phyloP scores from a whole-genome alignment of 2,113 vertebrate species.

The Ahaetulla prasina region DNA sequence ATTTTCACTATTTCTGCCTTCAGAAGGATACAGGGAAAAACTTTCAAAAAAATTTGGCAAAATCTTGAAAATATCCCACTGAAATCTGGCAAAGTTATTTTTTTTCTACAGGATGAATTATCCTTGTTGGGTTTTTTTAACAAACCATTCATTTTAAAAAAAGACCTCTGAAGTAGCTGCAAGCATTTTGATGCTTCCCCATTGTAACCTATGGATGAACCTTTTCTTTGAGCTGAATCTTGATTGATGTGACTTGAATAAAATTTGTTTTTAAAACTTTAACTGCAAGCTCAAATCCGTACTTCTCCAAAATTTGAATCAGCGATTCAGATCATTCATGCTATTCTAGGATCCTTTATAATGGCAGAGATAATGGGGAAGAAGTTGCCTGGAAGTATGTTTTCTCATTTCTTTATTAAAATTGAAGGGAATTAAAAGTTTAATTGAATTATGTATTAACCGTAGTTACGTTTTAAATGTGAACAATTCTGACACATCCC shows the following conservation, averaged over 20 bases:
- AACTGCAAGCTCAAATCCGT: not conserved
- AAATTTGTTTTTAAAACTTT: not conserved
- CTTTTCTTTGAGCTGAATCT: not conserved
- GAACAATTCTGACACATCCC: not conserved
- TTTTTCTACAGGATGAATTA: not conserved
- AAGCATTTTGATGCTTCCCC: not conserved
- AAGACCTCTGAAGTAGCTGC: not conserved
- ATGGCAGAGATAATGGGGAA: not conserved
- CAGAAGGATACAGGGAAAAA: not conserved
- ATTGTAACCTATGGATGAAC: not conserved
- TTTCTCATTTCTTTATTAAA: not conserved
- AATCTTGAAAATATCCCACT: not conserved
- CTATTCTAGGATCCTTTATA: not conserved
- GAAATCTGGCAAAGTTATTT: not conserved
- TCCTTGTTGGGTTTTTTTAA: fast-evolving
- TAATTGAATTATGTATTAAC: not conserved
- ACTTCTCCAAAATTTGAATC: not conserved
- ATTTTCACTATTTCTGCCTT: not conserved
- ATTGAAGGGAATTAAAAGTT: not conserved
- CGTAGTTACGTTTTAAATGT: not conserved
- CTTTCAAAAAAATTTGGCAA: not conserved
- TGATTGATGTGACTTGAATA: not conserved
- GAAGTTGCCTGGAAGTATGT: not conserved
- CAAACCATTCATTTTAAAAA: not conserved
- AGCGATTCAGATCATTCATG: not conserved